phyloP scores from a whole-genome alignment of 2,797 vertebrate species.

The Crenuchus spilurus region DNA sequence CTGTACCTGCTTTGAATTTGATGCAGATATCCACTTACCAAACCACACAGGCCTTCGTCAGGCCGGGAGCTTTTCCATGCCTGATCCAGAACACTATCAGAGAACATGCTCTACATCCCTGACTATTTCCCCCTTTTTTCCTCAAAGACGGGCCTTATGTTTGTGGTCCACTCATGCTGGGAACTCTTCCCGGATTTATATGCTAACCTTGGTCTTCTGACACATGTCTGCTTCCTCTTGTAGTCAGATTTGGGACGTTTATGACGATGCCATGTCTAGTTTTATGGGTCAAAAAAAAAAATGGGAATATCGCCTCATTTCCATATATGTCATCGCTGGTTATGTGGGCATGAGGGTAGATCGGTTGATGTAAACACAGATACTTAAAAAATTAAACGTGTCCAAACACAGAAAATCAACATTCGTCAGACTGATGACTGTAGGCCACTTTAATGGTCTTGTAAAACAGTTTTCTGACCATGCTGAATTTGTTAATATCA shows the following conservation, averaged over 20 bases:
- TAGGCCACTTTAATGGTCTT: not conserved
- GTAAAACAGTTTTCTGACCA: not conserved
- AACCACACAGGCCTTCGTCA: constrained; percentile 63
- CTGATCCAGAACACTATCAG: constrained; percentile 65
- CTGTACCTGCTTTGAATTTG: constrained; percentile 68
- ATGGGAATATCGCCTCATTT: not conserved
- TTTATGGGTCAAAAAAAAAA: not conserved
- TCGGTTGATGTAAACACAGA: not conserved
- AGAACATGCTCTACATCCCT: constrained; percentile 59
- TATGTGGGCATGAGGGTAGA: not conserved
- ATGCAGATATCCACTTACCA: constrained; percentile 63
- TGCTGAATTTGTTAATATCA: not conserved
- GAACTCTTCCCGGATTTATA: constrained; percentile 32
- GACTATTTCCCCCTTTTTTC: not conserved
- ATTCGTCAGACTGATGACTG: not conserved
- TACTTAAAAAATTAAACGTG: not conserved
- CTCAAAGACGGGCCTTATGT: constrained; percentile 28
- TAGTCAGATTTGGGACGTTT: not conserved
- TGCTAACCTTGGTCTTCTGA: constrained; percentile 20
- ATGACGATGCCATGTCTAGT: not conserved
- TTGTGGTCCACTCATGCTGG: constrained; percentile 30
- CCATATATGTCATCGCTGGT: not conserved
- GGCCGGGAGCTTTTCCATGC: constrained; percentile 55
- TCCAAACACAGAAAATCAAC: not conserved
- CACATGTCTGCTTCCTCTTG: constrained; percentile 4